A percentile compares a stretch with the other conserved stretches of the same genome.
These are phyloP conservation scores for Dromococcyx pavoninus DNA, from an alignment of 2,797 vertebrate species.

Conservation along the genomic window DNA sequence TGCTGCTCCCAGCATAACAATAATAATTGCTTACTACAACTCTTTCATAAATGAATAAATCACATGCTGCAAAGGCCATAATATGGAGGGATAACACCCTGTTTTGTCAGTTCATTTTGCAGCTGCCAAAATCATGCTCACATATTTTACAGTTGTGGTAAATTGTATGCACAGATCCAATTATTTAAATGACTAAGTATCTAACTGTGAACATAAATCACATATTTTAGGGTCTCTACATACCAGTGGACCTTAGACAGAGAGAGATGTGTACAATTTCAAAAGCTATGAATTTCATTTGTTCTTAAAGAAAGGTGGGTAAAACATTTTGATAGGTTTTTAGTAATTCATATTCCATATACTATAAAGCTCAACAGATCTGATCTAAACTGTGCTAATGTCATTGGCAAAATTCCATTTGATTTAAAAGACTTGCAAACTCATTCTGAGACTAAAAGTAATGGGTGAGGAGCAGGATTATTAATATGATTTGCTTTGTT, in stretches of 20 bases:
- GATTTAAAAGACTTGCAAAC: slow-evolving; percentile 8
- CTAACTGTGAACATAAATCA: not conserved
- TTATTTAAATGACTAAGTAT: not conserved
- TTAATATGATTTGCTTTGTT: not conserved
- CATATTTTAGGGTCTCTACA: not conserved
- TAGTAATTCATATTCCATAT: not conserved
- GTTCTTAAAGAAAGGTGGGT: not conserved
- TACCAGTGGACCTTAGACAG: not conserved
- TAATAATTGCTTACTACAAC: not conserved
- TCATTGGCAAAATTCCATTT: not conserved
- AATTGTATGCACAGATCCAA: not conserved
- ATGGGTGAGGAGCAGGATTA: not conserved
- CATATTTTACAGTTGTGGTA: not conserved
- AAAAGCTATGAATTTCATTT: not conserved
- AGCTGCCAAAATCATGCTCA: not conserved
- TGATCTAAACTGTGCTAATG: not conserved
- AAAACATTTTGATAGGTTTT: not conserved
- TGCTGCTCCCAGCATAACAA: not conserved
- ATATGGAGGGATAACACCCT: not conserved
- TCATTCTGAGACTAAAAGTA: not conserved
- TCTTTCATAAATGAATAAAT: not conserved
- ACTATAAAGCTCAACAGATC: not conserved
- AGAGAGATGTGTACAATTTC: not conserved
- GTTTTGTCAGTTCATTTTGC: not conserved
- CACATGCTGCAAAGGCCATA: not conserved